Evolutionary conservation across 1,140 invertebrate species (phyloP).

Genomic region (Apocrypta bakeri): DNA sequence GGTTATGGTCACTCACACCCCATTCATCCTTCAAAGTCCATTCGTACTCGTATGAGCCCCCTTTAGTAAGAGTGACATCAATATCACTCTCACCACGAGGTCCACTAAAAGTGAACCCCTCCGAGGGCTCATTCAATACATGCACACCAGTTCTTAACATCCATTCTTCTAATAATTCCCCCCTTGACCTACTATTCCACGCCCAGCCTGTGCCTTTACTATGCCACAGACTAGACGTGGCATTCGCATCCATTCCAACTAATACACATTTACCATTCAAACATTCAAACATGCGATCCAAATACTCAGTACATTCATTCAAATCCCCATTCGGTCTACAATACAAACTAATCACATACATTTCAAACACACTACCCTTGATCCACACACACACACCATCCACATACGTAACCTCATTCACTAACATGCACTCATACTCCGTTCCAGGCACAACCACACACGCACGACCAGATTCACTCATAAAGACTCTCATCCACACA

Average conservation of each 20-base stretch:
- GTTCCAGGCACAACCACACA: neutral
- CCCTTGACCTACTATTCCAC: neutral
- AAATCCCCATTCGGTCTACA: conserved; percentile 14
- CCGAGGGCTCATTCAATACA: conserved; percentile 39
- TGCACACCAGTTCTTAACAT: neutral
- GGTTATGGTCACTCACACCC: no score
- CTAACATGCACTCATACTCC: conserved; percentile 25
- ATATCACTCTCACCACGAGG: conserved; percentile 40
- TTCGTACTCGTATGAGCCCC: no score
- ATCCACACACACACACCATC: conserved; percentile 34
- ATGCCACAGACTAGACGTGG: conserved; percentile 51
- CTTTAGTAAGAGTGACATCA: conserved; percentile 34
- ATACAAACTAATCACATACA: conserved; percentile 39
- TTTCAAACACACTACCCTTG: conserved; percentile 46
- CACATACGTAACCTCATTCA: conserved; percentile 50
- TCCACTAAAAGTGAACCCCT: conserved; percentile 32
- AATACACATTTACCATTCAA: conserved; percentile 10
- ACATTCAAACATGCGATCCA: conserved; percentile 24
- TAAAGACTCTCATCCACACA: neutral
- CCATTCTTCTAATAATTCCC: neutral
- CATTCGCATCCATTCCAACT: conserved; percentile 51
- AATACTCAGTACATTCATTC: conserved; percentile 1
- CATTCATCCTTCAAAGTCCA: no score
- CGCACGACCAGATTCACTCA: neutral
- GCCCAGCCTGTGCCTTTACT: neutral